Evolutionary conservation across 2,888 invertebrate genomes (phyloP).

Genomic region (Muscina levida): DNA sequence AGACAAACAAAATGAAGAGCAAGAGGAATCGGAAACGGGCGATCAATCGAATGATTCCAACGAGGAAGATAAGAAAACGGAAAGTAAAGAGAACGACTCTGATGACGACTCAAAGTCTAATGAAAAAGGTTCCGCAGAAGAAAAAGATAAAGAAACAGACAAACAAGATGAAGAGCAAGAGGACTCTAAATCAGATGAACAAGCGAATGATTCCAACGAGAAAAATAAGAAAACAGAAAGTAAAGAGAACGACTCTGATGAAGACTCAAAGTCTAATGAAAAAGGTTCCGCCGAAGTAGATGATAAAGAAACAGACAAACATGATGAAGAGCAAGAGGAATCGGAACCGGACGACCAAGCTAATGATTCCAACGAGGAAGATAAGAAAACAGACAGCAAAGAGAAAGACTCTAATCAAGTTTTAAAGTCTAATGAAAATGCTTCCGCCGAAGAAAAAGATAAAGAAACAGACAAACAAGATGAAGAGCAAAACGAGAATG

Average conservation of each 20-base stretch:
- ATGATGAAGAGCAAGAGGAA: not conserved
- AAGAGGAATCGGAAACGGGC: conserved; percentile 1
- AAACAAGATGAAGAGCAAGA: not conserved
- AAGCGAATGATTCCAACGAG: too few species aligned
- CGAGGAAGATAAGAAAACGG: not conserved
- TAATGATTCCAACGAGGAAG: too few species aligned
- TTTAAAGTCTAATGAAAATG: too few species aligned
- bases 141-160: not conserved
- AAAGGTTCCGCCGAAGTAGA: not conserved
- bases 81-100: too few species aligned
- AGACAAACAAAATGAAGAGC: conserved; percentile 4
- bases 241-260: too few species aligned
- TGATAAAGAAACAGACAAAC: not conserved
- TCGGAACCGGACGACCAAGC: not conserved
- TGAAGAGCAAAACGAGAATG: too few species aligned
- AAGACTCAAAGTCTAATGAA: too few species aligned
- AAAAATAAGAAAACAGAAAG: too few species aligned
- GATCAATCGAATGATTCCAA: not conserved
- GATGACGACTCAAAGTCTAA: not conserved
- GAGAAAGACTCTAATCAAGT: too few species aligned
- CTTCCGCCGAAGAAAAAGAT: too few species aligned
- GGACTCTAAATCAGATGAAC: not conserved
- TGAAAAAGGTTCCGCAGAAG: not conserved
- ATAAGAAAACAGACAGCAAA: too few species aligned
- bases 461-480: too few species aligned